Conservation (phyloP, 2,797 vertebrate species). For the Staurois parvus region DNA sequence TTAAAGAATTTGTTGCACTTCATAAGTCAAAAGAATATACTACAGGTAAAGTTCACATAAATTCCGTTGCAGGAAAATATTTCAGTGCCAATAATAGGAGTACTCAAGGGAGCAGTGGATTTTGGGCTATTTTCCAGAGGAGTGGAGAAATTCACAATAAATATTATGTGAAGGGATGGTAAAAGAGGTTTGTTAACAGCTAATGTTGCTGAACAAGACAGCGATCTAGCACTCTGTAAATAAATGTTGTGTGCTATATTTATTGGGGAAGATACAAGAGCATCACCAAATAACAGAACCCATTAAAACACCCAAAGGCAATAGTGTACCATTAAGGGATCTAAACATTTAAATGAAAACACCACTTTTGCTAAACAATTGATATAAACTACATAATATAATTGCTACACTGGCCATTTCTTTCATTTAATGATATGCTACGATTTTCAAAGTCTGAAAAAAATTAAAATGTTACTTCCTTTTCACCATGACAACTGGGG, state of each 20-base stretch:
- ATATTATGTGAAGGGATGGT: constrained; percentile 24
- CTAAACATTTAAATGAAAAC: no score
- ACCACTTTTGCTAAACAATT: no score
- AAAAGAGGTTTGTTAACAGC: constrained; percentile 15
- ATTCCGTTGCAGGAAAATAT: constrained; percentile 31
- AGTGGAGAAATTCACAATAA: constrained; percentile 33
- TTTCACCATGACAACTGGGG: no score
- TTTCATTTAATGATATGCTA: no score
- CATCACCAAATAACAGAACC: background rate
- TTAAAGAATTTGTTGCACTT: constrained; percentile 31
- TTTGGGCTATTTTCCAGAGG: constrained; percentile 3
- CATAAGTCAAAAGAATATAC: constrained; percentile 33
- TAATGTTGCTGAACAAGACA: constrained; percentile 22
- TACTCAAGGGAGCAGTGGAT: constrained; percentile 32
- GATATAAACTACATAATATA: no score
- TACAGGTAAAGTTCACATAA: constrained; percentile 32
- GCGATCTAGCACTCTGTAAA: background rate
- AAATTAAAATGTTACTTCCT: no score
- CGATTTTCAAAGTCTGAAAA: no score
- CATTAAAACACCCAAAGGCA: constrained; percentile 24
- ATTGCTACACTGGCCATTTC: no score
- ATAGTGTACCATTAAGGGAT: background rate
- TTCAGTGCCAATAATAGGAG: constrained; percentile 24
- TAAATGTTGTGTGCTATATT: constrained; percentile 17
- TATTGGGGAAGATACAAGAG: background rate